Percentiles rank a stretch among this genome's conserved stretches.
Evolutionary conservation across 2,113 vertebrate species (phyloP).

Genomic region (Aythya baeri): DNA sequence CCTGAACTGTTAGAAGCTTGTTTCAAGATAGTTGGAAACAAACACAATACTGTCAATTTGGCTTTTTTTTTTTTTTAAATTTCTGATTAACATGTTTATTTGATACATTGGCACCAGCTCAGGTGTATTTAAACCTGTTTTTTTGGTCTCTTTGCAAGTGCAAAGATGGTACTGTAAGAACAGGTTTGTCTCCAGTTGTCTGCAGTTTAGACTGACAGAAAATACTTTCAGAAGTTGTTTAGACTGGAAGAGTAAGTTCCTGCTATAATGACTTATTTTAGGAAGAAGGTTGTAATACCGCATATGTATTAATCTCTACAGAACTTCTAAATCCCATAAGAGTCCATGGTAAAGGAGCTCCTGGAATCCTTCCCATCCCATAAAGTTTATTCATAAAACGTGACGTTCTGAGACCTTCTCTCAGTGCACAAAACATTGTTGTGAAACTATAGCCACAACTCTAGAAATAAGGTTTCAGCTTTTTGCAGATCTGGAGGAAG

Average conservation of each 20-base stretch:
- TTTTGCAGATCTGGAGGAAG: background rate
- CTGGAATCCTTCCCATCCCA: background rate
- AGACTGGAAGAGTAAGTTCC: background rate
- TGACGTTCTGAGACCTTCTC: background rate
- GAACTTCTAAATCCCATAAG: background rate
- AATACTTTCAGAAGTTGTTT: background rate
- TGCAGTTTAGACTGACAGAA: background rate
- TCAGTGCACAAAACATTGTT: background rate
- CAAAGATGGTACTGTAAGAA: background rate
- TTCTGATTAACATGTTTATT: background rate
- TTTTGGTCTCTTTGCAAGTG: background rate
- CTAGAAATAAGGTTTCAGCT: background rate
- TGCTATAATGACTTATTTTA: background rate
- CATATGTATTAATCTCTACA: background rate
- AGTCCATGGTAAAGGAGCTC: background rate
- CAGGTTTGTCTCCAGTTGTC: background rate
- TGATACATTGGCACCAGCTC: background rate
- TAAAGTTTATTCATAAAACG: conserved; percentile 1
- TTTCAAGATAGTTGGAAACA: background rate
- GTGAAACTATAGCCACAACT: background rate
- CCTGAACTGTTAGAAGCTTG: background rate
- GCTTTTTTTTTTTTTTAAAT: background rate
- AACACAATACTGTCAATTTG: background rate
- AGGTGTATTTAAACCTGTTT: background rate
- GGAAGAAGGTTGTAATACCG: background rate